A percentile compares a stretch with the other conserved stretches of the same genome.
These are phyloP conservation scores for Ochotona princeps DNA, from an alignment of 2,113 vertebrate genomes.

Conservation along the genomic window DNA sequence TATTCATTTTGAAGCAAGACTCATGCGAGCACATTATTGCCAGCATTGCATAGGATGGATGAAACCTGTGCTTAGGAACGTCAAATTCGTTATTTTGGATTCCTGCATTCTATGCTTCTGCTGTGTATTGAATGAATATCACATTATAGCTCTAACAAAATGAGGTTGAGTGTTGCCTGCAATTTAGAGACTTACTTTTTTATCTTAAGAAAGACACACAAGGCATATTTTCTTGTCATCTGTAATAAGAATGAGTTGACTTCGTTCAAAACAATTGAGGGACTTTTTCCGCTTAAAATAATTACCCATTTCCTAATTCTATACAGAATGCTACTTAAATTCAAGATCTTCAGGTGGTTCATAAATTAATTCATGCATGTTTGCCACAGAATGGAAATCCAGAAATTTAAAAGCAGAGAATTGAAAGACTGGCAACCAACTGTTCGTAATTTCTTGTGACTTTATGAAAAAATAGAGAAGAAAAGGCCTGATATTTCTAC, in stretches of 20 bases:
- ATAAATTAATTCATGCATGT: too few relatives aligned
- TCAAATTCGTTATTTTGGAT: background rate
- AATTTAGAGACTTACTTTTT: background rate
- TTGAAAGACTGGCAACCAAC: conserved; percentile 62
- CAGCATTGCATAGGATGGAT: background rate
- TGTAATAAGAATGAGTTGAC: background rate
- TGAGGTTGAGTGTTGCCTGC: background rate
- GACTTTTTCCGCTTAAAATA: background rate
- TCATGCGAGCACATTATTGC: accelerated
- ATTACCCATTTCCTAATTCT: background rate
- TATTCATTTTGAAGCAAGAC: background rate
- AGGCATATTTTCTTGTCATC: background rate
- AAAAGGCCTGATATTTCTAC: conserved; percentile 74
- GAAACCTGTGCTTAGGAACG: background rate
- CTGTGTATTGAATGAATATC: background rate
- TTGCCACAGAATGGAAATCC: background rate
- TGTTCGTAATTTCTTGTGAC: conserved; percentile 83
- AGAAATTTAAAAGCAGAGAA: conserved; percentile 65
- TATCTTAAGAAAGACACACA: background rate
- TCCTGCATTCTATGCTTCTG: background rate
- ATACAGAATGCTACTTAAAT: background rate
- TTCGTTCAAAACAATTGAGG: background rate
- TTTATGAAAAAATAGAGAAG: conserved; percentile 35
- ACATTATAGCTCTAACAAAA: background rate
- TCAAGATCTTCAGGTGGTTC: conserved; percentile 7